phyloP scores from a whole-genome alignment of 2,113 vertebrate genomes.

The Myotis yumanensis region DNA sequence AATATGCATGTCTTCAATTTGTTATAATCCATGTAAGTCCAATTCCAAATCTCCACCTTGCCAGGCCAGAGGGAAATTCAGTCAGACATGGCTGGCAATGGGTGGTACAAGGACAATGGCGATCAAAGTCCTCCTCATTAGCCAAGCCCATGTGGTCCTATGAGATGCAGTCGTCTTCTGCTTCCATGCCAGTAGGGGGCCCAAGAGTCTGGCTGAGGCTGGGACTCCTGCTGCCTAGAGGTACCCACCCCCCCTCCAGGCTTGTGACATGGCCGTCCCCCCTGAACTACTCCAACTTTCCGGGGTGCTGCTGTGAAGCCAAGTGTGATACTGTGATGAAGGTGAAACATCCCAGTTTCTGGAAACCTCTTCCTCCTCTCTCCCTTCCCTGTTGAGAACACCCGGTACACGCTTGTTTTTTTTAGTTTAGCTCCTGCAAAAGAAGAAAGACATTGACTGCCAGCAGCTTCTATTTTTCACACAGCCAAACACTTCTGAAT shows the following conservation, averaged over 20 bases:
- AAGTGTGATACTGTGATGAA: not conserved
- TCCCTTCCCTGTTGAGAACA: not conserved
- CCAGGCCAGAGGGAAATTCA: not conserved
- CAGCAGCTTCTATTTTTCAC: slow-evolving; percentile 18
- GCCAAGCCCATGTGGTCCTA: not conserved
- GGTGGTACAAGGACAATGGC: not conserved
- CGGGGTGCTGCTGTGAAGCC: not conserved
- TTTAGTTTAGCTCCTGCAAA: slow-evolving; percentile 10
- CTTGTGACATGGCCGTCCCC: not conserved
- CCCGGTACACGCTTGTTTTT: not conserved
- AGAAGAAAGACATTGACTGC: slow-evolving; percentile 31
- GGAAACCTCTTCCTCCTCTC: not conserved
- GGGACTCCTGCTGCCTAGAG: not conserved
- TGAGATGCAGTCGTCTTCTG: not conserved
- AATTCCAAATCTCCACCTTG: not conserved
- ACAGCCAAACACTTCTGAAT: not conserved
- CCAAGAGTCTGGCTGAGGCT: not conserved
- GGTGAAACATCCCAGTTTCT: not conserved
- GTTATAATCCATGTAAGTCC: not conserved
- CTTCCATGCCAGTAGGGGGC: not conserved
- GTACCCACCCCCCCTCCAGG: not conserved
- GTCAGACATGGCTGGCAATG: not conserved
- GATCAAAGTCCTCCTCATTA: not conserved
- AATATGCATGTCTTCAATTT: not conserved
- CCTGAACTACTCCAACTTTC: not conserved